Evolutionary conservation across 2,113 vertebrate species (phyloP).

Genomic region (Acanthochromis polyacanthus): DNA sequence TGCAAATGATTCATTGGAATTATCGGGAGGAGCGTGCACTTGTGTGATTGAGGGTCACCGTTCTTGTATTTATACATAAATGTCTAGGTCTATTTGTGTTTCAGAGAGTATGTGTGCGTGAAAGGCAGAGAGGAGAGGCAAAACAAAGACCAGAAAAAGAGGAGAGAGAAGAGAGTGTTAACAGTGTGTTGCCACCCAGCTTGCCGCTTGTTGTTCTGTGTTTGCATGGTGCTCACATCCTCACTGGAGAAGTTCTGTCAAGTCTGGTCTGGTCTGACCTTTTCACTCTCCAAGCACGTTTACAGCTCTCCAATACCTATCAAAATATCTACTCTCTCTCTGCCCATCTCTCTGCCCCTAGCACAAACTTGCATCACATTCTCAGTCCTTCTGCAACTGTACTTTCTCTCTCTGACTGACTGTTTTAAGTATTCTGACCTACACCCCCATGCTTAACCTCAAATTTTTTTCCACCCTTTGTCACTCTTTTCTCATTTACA

Average conservation of each 20-base stretch:
- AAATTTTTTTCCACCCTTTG: constrained; percentile 22
- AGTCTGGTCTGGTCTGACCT: constrained; percentile 73
- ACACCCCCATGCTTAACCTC: constrained; percentile 44
- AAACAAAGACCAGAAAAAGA: constrained; percentile 29
- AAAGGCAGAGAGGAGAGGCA: constrained; percentile 1
- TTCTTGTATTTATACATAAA: constrained; percentile 40
- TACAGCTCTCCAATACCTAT: constrained; percentile 70
- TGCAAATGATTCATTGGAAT: constrained; percentile 29
- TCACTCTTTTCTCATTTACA: constrained; percentile 44
- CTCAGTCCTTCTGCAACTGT: constrained; percentile 15
- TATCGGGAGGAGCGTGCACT: background rate
- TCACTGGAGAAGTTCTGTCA: constrained; percentile 68
- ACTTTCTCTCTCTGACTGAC: constrained; percentile 4
- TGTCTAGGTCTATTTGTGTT: constrained; percentile 30
- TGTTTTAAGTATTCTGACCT: constrained; percentile 43
- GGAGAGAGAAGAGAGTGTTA: constrained; percentile 35
- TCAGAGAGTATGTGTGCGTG: constrained; percentile 24
- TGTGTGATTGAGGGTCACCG: constrained; percentile 24
- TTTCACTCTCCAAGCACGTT: constrained; percentile 72
- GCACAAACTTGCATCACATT: constrained; percentile 44
- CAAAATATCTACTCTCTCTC: constrained; percentile 57
- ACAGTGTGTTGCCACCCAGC: constrained; percentile 54
- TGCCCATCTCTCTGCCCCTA: constrained; percentile 30
- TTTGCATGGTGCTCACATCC: constrained; percentile 79
- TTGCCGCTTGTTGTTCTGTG: constrained; percentile 43